A percentile compares a stretch with the other conserved stretches of the same genome.
These are phyloP conservation scores for Rhinella marina DNA, from an alignment of 2,797 vertebrate species.

Conservation along the genomic window DNA sequence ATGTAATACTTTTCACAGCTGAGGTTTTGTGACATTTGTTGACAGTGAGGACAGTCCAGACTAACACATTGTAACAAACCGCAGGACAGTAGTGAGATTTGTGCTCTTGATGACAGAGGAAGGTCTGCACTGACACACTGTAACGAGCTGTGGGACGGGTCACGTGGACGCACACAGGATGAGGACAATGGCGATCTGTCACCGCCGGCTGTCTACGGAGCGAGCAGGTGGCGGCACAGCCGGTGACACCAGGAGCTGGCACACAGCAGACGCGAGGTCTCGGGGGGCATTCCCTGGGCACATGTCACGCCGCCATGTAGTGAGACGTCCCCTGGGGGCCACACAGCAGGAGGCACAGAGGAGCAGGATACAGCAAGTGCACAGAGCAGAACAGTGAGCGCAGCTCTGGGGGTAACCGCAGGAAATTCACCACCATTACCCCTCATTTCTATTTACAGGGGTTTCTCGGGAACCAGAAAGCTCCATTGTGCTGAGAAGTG, in stretches of 20 bases:
- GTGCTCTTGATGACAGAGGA: background rate
- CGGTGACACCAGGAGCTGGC: background rate
- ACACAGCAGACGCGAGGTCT: constrained; percentile 16
- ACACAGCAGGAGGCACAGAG: background rate
- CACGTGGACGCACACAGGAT: too few species aligned
- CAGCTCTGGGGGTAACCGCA: background rate
- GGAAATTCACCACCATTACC: too few species aligned
- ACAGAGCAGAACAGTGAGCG: background rate
- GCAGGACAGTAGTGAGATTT: background rate
- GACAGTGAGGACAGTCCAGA: too few species aligned
- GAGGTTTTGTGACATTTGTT: too few species aligned
- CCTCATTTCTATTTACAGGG: too few species aligned
- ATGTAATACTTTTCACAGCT: too few species aligned
- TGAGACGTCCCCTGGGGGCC: constrained; percentile 7
- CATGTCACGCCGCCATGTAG: background rate
- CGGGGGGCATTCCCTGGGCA: background rate
- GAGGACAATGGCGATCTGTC: background rate
- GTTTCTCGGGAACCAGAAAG: too few species aligned
- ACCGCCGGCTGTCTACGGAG: background rate
- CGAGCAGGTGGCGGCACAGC: background rate
- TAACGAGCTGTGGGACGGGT: background rate
- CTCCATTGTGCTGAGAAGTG: background rate
- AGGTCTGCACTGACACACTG: background rate
- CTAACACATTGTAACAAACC: too few species aligned
- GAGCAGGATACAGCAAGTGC: too few species aligned